Conservation (phyloP, 35 echinoderm and acorn worm species). For the Ophiothrix spiculata region DNA sequence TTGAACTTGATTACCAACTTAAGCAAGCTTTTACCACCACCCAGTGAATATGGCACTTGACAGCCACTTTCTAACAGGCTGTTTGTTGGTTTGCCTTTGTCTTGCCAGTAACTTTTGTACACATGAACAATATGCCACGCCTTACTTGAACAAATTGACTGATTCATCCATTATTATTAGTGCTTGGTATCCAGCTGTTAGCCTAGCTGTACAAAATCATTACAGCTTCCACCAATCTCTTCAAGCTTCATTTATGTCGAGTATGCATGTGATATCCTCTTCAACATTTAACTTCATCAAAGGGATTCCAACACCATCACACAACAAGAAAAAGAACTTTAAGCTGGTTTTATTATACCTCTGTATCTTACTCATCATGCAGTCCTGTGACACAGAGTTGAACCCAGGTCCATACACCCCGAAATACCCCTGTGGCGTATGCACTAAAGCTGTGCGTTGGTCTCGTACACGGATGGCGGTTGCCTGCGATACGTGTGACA, state of each 20-base stretch:
- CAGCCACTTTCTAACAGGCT: neutral
- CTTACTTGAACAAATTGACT: neutral
- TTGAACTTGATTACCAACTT: too few relatives aligned
- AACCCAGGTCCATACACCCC: neutral
- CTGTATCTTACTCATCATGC: neutral
- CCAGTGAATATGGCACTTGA: neutral
- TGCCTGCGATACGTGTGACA: slow-evolving; percentile 13
- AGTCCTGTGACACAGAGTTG: neutral
- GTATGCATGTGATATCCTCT: neutral
- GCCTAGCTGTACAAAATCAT: slow-evolving; percentile 6
- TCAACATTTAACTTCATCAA: neutral
- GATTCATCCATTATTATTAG: neutral
- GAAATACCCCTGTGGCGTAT: neutral
- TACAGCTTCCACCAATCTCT: neutral
- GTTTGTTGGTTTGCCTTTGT: neutral
- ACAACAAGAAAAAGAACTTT: neutral
- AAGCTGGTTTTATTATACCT: neutral
- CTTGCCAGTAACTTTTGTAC: neutral
- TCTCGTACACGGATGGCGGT: slow-evolving; percentile 1
- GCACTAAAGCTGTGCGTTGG: neutral
- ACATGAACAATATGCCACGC: neutral
- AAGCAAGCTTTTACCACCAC: too few relatives aligned
- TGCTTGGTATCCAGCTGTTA: neutral
- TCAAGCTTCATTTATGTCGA: neutral
- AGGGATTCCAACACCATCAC: neutral